These are phyloP conservation scores for Hyles euphorbiae DNA, from an alignment of 1,140 invertebrate genomes.

Conservation along the genomic window DNA sequence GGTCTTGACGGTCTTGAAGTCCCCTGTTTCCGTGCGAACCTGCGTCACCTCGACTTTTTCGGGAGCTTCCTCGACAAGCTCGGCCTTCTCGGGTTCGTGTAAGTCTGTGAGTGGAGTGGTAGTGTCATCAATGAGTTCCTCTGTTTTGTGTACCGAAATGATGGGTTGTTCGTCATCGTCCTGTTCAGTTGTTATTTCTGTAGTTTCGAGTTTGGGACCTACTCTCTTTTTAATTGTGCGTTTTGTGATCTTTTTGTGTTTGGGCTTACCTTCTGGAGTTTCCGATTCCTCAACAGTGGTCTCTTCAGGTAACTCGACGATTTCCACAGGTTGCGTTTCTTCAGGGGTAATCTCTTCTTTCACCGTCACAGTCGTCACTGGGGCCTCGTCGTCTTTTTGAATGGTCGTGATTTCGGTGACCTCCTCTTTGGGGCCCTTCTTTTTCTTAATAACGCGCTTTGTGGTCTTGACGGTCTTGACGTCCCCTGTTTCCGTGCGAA, in stretches of 20 bases:
- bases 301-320: neutral
- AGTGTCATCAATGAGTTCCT: slow-evolving; percentile 4
- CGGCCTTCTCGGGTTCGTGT: neutral
- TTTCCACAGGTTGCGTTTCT: neutral
- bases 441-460: slow-evolving; percentile 8
- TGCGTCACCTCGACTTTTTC: slow-evolving; percentile 1
- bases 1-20: neutral
- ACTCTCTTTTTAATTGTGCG: slow-evolving; percentile 1
- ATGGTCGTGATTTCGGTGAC: slow-evolving; percentile 25
- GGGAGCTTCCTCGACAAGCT: neutral
- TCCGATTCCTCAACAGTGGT: neutral
- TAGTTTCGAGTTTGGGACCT: slow-evolving; percentile 1
- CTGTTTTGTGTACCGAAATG: slow-evolving; percentile 2
- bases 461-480: slow-evolving; percentile 8
- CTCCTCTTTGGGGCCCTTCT: slow-evolving; percentile 48
- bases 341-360: neutral
- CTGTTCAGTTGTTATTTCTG: neutral
- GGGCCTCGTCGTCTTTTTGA: neutral
- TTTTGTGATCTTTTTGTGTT: neutral
- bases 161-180: neutral
- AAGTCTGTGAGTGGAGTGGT: slow-evolving; percentile 3
- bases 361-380: slow-evolving; percentile 10
- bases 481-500: slow-evolving; percentile 1
- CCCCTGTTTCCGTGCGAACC: neutral
- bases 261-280: neutral